phyloP scores from a whole-genome alignment of 2,113 vertebrate species.

The Brachypteracias leptosomus region DNA sequence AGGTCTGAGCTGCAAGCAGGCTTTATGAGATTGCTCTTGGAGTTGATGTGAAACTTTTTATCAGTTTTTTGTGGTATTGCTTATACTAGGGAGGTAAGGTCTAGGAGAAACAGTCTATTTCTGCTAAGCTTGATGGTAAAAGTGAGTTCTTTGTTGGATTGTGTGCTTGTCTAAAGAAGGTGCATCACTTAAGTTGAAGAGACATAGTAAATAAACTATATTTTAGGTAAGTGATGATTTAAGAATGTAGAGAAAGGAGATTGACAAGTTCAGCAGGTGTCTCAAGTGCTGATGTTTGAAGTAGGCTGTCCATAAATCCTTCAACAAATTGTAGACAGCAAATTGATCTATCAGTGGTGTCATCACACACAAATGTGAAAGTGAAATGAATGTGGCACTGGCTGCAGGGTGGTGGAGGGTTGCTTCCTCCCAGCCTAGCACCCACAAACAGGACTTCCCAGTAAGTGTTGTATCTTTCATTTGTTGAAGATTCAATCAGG shows the following conservation, averaged over 20 bases:
- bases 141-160: background rate
- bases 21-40: background rate
- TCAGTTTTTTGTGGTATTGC: background rate
- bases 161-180: background rate
- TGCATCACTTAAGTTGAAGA: background rate
- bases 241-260: background rate
- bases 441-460: background rate
- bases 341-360: background rate
- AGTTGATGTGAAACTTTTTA: background rate
- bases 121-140: background rate
- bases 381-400: background rate
- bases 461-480: background rate
- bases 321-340: background rate
- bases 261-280: background rate
- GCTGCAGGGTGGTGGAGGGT: background rate
- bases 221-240: background rate
- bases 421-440: background rate
- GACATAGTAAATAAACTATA: background rate
- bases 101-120: background rate
- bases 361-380: background rate
- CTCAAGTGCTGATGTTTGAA: background rate
- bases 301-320: background rate
- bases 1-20: background rate
- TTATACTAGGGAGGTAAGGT: background rate
- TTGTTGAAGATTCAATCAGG: background rate